phyloP scores from a whole-genome alignment of 2,888 invertebrate genomes.

The Lasius platythorax region DNA sequence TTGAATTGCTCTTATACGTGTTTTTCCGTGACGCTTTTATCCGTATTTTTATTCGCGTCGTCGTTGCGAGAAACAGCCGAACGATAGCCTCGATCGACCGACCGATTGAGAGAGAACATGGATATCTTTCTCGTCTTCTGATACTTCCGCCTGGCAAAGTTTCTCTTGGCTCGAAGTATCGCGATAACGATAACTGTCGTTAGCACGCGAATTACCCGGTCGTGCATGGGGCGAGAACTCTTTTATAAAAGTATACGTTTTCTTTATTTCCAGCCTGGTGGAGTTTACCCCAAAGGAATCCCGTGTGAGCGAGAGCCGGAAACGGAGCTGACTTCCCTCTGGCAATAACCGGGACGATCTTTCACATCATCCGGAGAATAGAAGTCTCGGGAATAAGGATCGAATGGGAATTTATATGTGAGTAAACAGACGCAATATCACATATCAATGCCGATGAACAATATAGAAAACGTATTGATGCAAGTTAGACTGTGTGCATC shows the following conservation, averaged over 20 bases:
- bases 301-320: slow-evolving; percentile 15
- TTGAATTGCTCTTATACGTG: not conserved
- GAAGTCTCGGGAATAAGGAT: slow-evolving; percentile 24
- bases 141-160: not conserved
- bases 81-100: not conserved
- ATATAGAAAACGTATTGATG: not conserved
- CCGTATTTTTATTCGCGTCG: too few species aligned
- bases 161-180: slow-evolving; percentile 19
- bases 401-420: slow-evolving; percentile 48
- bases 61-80: not conserved
- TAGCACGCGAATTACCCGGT: slow-evolving; percentile 48
- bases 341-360: slow-evolving; percentile 70
- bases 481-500: not conserved
- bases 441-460: not conserved
- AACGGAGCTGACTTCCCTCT: slow-evolving; percentile 56
- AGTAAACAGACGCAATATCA: slow-evolving; percentile 16
- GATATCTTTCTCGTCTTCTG: not conserved
- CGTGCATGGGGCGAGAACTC: slow-evolving; percentile 32
- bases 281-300: slow-evolving; percentile 42
- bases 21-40: not conserved
- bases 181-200: slow-evolving; percentile 54
- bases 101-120: not conserved
- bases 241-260: slow-evolving; percentile 31
- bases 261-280: slow-evolving; percentile 57
- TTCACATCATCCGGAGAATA: slow-evolving; percentile 55